Conservation (phyloP, 2,113 vertebrate genomes). For the Prinia subflava region DNA sequence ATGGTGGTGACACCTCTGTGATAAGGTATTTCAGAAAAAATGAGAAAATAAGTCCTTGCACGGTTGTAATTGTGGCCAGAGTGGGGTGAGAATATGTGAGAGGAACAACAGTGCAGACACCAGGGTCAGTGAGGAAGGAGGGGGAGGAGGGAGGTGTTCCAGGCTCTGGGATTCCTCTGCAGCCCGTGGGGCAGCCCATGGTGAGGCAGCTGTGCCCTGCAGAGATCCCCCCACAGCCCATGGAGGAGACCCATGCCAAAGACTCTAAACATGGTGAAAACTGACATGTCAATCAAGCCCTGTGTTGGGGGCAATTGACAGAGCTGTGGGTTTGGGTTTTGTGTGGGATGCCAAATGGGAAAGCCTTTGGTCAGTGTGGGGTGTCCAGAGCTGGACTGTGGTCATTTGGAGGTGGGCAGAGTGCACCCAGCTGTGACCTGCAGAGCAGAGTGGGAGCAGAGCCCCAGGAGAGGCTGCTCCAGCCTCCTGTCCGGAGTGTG, state of each 20-base stretch:
- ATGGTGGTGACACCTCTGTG: accelerated
- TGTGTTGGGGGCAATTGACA: neutral
- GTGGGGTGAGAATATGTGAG: neutral
- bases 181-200: accelerated
- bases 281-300: neutral
- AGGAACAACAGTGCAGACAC: neutral
- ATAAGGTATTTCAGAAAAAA: neutral
- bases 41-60: accelerated
- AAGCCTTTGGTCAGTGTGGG: neutral
- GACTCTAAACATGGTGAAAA: neutral
- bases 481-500: neutral
- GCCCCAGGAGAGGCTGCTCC: neutral
- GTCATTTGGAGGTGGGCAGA: neutral
- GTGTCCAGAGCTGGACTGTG: neutral
- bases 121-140: neutral
- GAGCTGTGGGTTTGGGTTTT: neutral
- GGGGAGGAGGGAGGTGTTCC: neutral
- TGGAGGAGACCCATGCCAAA: neutral
- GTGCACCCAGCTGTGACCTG: neutral
- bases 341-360: neutral
- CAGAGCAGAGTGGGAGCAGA: neutral
- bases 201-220: neutral
- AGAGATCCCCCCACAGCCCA: neutral
- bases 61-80: neutral
- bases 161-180: neutral